These are phyloP conservation scores for Papilio protenor DNA, from an alignment of 2,888 invertebrate genomes.

Conservation along the genomic window DNA sequence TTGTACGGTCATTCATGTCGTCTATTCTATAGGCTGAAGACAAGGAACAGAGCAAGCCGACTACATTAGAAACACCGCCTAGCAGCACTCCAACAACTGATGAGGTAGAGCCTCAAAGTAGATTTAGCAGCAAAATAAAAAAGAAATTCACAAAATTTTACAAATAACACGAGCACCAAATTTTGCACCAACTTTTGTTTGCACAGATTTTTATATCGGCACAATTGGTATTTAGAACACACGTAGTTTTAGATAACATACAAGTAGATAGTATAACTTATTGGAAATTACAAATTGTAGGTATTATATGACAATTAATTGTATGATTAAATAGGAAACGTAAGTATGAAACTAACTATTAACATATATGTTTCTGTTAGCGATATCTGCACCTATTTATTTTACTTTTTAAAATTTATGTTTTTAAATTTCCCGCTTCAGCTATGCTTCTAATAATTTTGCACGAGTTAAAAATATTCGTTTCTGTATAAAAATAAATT, in stretches of 20 bases:
- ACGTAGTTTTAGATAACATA: conserved; percentile 40
- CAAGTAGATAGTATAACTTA: conserved; percentile 19
- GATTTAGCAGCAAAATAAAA: conserved; percentile 49
- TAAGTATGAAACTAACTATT: conserved; percentile 19
- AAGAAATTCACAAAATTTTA: conserved; percentile 57
- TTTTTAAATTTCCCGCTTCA: conserved; percentile 67
- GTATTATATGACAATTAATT: background rate
- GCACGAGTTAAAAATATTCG: background rate
- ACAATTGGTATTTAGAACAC: conserved; percentile 30
- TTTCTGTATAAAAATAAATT: background rate
- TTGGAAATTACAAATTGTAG: background rate
- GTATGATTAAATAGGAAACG: background rate
- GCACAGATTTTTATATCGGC: conserved; percentile 23
- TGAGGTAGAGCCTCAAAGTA: conserved; percentile 72
- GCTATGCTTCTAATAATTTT: conserved; percentile 52
- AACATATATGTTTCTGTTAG: conserved; percentile 26
- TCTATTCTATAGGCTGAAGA: conserved; percentile 78
- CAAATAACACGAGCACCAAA: conserved; percentile 56
- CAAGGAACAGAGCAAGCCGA: conserved; percentile 66
- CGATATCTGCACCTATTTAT: conserved; percentile 49
- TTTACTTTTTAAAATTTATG: conserved; percentile 50
- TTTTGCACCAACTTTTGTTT: conserved; percentile 35
- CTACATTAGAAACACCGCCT: conserved; percentile 73
- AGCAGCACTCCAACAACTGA: conserved; percentile 68
- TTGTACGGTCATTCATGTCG: conserved; percentile 72